Base-by-base conservation (phyloP, 2,888 invertebrate genomes). In the Tiphia femorata region DNA sequence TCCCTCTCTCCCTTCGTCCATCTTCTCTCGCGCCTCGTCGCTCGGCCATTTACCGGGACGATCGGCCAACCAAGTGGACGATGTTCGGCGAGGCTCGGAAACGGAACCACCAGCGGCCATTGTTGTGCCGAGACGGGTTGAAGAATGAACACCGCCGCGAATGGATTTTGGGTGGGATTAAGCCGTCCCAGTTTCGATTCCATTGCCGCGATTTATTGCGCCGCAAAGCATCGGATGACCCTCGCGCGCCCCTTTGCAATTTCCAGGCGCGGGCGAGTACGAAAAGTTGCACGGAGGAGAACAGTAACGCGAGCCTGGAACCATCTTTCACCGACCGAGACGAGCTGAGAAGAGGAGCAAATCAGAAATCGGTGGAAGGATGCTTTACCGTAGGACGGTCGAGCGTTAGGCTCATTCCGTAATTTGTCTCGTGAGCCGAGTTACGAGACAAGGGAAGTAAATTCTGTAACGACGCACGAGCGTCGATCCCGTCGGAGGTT, bases 151-250 rank as follows among this genome's bases (percentile, higher is more conserved):
- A 58, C 54, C 50, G 62, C 62, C 53, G 42, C 58, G 69, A 64
- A 68, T 58, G 58, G 62, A 59, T 62, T 64, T 69, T 55, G 58
- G 62, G 33, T 53, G 50, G 50, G 64, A 68, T 68, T 64, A 68
- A 64, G 64, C 57, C 54, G 65, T 62, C 57, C 67, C 62, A 68
- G 54, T 68, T 67, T 67, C 67, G 62, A 64, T 67, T 57, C 69
- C 42, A 50, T 64, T 67, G 59, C 46, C 50, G 56, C 56, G 58
- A 62, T 58, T 67, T 68, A 67, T 67, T 65, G 58, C 57, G 56
- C 51, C 46, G 17, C 29, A n/a, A 33, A 43, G 40, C 52, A n/a
- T 51, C 59, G 49, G 50, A 61, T 56, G 61, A 56, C 38, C 49
- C 51, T 67, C 53, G 38, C 16, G 46, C 20, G 33, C 20, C 37